Evolutionary conservation across 2,113 vertebrate species (phyloP).

Genomic region (Oreotrochilus melanogaster): DNA sequence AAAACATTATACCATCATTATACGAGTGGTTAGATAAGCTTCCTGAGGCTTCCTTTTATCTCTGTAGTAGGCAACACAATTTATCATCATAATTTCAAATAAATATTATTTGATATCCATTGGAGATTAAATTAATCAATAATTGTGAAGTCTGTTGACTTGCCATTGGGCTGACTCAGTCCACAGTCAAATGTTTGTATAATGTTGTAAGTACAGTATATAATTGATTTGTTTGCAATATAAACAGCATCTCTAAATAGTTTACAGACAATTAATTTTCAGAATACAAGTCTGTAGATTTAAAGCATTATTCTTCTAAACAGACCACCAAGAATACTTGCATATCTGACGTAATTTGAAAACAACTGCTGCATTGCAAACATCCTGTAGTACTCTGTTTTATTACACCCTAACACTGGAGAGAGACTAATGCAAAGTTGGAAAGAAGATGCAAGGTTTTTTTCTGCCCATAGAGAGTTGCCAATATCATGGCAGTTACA

Average conservation of each 20-base stretch:
- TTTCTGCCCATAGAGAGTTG: not conserved
- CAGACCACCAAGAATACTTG: not conserved
- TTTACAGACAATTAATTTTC: not conserved
- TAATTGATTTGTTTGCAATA: not conserved
- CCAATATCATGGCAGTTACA: not conserved
- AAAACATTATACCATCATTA: not conserved
- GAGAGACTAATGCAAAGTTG: not conserved
- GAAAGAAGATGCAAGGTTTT: not conserved
- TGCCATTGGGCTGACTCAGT: not conserved
- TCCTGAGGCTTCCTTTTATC: not conserved
- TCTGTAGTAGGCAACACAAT: not conserved
- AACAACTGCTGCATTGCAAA: not conserved
- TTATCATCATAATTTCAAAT: not conserved
- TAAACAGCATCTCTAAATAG: not conserved
- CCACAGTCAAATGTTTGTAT: not conserved
- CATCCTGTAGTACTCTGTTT: not conserved
- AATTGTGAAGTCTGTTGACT: not conserved
- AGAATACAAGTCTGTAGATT: not conserved
- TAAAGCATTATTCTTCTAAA: not conserved
- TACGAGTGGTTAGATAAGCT: not conserved
- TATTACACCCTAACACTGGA: not conserved
- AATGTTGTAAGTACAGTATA: not conserved
- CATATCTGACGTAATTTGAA: not conserved
- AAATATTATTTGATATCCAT: not conserved
- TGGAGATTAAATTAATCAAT: not conserved